phyloP scores from a whole-genome alignment of 2,113 vertebrate species.

The Pseudorhombus dupliciocellatus region DNA sequence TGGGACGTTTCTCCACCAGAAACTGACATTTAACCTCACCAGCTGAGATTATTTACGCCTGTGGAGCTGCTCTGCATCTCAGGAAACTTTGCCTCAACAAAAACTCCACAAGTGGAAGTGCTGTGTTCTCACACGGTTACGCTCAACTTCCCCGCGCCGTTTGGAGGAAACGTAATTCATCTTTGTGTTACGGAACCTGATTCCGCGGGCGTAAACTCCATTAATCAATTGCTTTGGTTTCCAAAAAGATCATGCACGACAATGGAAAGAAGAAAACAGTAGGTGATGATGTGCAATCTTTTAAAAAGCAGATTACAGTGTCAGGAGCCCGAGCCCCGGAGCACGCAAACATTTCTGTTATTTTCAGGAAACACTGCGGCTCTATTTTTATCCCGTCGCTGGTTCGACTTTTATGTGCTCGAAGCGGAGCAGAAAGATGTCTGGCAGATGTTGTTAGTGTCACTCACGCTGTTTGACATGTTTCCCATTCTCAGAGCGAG shows the following conservation, averaged over 20 bases:
- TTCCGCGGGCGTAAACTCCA: neutral
- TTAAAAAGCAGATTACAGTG: too few relatives aligned
- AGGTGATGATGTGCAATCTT: too few relatives aligned
- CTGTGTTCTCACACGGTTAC: too few relatives aligned
- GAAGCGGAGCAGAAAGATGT: conserved; percentile 8
- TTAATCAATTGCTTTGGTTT: conserved; percentile 3
- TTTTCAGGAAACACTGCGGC: neutral
- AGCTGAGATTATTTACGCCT: conserved; percentile 2
- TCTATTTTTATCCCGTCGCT: conserved; percentile 15
- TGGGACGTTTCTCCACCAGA: too few relatives aligned
- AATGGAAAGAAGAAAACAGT: too few relatives aligned
- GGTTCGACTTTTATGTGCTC: conserved; percentile 3
- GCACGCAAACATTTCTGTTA: neutral
- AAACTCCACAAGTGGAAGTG: too few relatives aligned
- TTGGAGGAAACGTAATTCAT: too few relatives aligned
- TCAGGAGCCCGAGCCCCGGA: neutral
- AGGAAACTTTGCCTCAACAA: too few relatives aligned
- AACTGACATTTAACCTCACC: neutral
- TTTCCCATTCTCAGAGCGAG: neutral
- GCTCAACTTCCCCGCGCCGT: too few relatives aligned
- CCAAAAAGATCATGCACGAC: too few relatives aligned
- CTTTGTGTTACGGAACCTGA: too few relatives aligned
- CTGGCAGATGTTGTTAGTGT: conserved; percentile 49
- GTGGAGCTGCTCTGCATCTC: neutral
- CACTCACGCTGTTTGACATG: conserved; percentile 13